These are phyloP conservation scores for Choristoneura fumiferana DNA, from an alignment of 1,140 invertebrate genomes.

Conservation along the genomic window DNA sequence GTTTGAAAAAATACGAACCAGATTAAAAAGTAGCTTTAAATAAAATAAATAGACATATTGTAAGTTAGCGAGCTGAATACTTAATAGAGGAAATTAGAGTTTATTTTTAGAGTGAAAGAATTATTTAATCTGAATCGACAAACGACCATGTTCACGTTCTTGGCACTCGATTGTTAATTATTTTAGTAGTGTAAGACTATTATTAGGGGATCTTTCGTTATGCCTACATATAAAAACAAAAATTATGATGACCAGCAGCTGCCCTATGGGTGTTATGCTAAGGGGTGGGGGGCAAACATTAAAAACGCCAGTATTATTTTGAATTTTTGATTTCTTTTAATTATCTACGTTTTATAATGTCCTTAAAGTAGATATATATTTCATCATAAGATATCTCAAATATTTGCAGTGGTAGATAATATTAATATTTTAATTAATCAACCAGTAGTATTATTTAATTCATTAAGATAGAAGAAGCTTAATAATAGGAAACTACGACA, in stretches of 20 bases:
- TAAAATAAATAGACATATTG: no score
- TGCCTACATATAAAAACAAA: conserved; percentile 65
- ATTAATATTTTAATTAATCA: conserved; percentile 79
- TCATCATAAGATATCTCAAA: conserved; percentile 79
- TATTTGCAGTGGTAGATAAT: conserved; percentile 78
- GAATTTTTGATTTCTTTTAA: conserved; percentile 79
- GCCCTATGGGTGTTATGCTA: conserved; percentile 37
- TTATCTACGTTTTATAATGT: conserved; percentile 80
- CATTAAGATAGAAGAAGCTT: conserved; percentile 80
- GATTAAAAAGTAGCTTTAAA: no score
- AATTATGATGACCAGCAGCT: conserved; percentile 65
- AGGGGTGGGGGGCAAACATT: conserved; percentile 56
- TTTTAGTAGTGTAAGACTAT: conserved; percentile 52
- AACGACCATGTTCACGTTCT: conserved; percentile 25
- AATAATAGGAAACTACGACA: conserved; percentile 78
- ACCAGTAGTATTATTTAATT: conserved; percentile 78
- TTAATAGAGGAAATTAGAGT: no score
- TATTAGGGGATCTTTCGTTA: conserved; percentile 31
- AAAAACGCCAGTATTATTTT: conserved; percentile 76
- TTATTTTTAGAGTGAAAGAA: no score
- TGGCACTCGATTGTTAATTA: conserved; percentile 19
- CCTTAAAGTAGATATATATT: conserved; percentile 80
- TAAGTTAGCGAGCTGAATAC: no score
- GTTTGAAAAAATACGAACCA: no score
- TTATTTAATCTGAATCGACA: no score